phyloP scores from a whole-genome alignment of 2,113 vertebrate species.

The Barnardius zonarius region DNA sequence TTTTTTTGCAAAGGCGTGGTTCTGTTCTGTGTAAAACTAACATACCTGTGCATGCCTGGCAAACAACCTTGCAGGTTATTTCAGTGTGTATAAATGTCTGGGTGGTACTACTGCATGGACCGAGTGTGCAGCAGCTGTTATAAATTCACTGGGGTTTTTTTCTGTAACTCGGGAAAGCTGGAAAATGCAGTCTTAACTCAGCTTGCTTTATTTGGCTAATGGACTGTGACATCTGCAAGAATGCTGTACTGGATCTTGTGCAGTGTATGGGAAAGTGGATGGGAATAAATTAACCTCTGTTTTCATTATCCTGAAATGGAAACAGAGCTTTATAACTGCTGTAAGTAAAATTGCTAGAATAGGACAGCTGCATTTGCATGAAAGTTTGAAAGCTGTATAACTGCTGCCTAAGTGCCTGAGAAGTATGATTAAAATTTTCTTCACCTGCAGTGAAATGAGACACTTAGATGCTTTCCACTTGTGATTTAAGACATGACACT shows the following conservation, averaged over 20 bases:
- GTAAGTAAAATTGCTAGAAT: not conserved
- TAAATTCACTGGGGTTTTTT: not conserved
- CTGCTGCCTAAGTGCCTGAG: not conserved
- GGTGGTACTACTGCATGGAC: not conserved
- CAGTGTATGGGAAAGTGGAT: not conserved
- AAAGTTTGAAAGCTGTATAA: not conserved
- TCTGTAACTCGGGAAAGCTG: not conserved
- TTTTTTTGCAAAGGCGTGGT: not conserved
- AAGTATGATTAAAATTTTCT: not conserved
- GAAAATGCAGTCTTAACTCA: not conserved
- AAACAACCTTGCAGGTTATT: not conserved
- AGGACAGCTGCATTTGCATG: not conserved
- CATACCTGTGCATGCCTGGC: not conserved
- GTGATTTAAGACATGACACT: not conserved
- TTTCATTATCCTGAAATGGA: not conserved
- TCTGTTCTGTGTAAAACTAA: not conserved
- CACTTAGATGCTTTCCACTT: not conserved
- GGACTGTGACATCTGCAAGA: not conserved
- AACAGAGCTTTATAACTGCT: not conserved
- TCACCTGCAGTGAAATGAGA: slow-evolving; percentile 3
- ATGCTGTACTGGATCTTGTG: not conserved
- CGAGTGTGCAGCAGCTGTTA: not conserved
- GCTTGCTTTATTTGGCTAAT: not conserved
- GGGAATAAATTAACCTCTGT: not conserved
- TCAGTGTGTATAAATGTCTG: fast-evolving